phyloP scores from a whole-genome alignment of 2,797 vertebrate species.

The Microcaecilia unicolor region DNA sequence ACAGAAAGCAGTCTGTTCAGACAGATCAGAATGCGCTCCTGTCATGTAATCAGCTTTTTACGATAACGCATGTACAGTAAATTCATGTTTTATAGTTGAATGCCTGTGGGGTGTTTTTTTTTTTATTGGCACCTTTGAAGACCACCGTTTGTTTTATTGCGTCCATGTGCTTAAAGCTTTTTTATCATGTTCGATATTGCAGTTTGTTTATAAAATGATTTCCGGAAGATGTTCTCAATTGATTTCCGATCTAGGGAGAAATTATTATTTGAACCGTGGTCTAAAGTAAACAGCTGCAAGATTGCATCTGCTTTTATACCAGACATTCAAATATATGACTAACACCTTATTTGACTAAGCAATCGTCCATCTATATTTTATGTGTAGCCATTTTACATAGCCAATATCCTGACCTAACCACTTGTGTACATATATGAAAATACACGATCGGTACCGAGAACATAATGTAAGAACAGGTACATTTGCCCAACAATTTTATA shows the following conservation, averaged over 20 bases:
- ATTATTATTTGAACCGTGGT: conserved; percentile 16
- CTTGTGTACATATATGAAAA: not conserved
- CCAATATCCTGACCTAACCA: not conserved
- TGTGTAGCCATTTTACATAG: not conserved
- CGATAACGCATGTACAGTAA: too few species aligned
- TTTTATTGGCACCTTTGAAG: not conserved
- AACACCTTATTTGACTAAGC: conserved; percentile 9
- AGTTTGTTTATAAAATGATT: conserved; percentile 26
- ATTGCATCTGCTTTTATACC: not conserved
- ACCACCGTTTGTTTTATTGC: too few species aligned
- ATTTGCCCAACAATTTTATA: too few species aligned
- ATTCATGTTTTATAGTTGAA: not conserved
- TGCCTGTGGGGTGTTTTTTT: not conserved
- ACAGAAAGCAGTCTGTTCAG: too few species aligned
- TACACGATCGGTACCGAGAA: too few species aligned
- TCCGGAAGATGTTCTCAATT: conserved; percentile 3
- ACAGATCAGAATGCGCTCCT: not conserved
- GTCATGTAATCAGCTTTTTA: too few species aligned
- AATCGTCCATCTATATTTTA: conserved; percentile 1
- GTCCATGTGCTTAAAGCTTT: not conserved
- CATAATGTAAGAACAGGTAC: too few species aligned
- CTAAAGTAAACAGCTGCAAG: conserved; percentile 6
- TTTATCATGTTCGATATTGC: not conserved
- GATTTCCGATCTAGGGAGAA: conserved; percentile 14
- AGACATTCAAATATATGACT: not conserved